phyloP scores from a whole-genome alignment of 2,888 invertebrate species.

The Tinea trinotella region DNA sequence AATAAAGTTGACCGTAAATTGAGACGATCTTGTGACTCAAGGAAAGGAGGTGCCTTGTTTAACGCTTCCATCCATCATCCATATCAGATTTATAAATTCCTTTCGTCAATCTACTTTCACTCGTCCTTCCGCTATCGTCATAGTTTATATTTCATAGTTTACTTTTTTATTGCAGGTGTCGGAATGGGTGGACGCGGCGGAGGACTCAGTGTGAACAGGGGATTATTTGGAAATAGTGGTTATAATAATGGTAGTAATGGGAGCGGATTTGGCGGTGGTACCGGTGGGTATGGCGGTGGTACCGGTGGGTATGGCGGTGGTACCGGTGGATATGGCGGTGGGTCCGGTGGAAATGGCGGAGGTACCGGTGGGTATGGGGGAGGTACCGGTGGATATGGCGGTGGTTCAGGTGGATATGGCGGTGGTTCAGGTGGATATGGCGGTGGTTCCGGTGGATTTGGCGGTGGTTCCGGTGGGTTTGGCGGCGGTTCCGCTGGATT shows the following conservation, averaged over 20 bases:
- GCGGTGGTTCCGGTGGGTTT: conserved; percentile 24
- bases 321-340: conserved; percentile 22
- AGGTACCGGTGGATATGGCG: conserved; percentile 23
- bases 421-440: conserved; percentile 20
- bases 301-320: conserved; percentile 20
- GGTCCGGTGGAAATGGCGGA: conserved; percentile 22
- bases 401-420: not conserved
- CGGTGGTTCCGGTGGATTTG: conserved; percentile 22
- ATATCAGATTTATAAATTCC: too few relatives aligned
- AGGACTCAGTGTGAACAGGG: conserved; percentile 27
- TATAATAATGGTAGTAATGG: conserved; percentile 24
- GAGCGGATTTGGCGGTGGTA: not conserved
- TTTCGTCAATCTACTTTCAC: too few relatives aligned
- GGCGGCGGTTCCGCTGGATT: conserved; percentile 25
- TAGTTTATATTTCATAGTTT: too few relatives aligned
- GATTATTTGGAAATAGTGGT: conserved; percentile 27
- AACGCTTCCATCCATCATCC: too few relatives aligned
- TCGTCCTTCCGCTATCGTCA: too few relatives aligned
- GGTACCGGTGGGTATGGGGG: conserved; percentile 26
- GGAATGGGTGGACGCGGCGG: conserved; percentile 29
- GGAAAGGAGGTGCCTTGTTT: too few relatives aligned
- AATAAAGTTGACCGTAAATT: too few relatives aligned
- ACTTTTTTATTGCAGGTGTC: too few relatives aligned
- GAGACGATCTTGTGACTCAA: too few relatives aligned
- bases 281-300: conserved; percentile 23